Evolutionary conservation across 1,140 invertebrate genomes (phyloP), one percentile per base, ranked within the genome.

Genomic region (Diploscapter pachys): DNA sequence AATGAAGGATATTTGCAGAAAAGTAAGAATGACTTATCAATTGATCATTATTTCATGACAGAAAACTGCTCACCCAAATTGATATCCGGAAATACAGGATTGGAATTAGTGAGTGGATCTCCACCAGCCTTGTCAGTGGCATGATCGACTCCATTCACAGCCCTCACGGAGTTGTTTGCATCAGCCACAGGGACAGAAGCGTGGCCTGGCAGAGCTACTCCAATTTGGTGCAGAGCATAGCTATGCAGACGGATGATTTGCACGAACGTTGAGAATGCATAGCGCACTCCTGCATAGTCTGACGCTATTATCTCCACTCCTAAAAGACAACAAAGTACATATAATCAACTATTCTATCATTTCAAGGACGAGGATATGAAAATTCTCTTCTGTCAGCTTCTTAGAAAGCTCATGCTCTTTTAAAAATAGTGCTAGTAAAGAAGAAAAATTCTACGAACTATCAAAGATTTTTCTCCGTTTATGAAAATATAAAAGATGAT

Each of bases 231-330:
- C 8, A 49, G 55, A 53, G 62, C 56, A 51, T 56, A 79, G 50
- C 74, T 68, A 50, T 80, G 77, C 3, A 80, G 71, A n/a, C 79
- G 57, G 31, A 80, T 63, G 62, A 80, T 80, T 69, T 80, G 79
- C 9, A 78, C 76, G n/a, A 80, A 66, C 1, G 79, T 80, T 8
- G 78, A 64, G 56, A 80, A 80, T 1, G 73, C 79, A 64, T 80
- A 69, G 2, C 74, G 71, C 3, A 80, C 72, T 9, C 79, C 79
- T 50, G 78, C 72, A 75, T 80, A 80, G 59, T 80, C 78, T 11
- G 59, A 65, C 4, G 65, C 78, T 54, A 64, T 31, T 50, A 80
- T 55, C 63, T 80, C 75, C 5, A 79, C 71, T 9, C 79, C 31
- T 31, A 31, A 31, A 31, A 31, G 31, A 31, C 31, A 31, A 1